These are phyloP conservation scores for Sebastolobus alascanus DNA, from an alignment of 2,797 vertebrate genomes.

Conservation along the genomic window DNA sequence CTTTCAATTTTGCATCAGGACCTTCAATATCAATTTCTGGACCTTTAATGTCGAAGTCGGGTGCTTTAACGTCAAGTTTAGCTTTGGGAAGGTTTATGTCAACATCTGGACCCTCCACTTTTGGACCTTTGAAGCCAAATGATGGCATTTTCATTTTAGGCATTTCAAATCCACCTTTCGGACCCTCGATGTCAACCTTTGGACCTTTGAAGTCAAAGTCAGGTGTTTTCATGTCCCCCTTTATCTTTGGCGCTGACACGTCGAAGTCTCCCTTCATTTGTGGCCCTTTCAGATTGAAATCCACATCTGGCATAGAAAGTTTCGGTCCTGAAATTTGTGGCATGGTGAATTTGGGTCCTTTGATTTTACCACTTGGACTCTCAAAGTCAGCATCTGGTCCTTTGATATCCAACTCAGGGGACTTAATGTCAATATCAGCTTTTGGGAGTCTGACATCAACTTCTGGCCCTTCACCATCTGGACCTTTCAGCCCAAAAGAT, in stretches of 20 bases:
- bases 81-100: constrained; percentile 36
- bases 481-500: neutral
- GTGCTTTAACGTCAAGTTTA: constrained; percentile 9
- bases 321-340: constrained; percentile 14
- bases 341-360: constrained; percentile 6
- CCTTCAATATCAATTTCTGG: constrained; percentile 28
- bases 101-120: constrained; percentile 19
- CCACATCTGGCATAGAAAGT: constrained; percentile 28
- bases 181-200: constrained; percentile 23
- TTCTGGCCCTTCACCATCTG: constrained; percentile 27
- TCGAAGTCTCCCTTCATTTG: constrained; percentile 43
- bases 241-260: constrained; percentile 30
- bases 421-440: constrained; percentile 3
- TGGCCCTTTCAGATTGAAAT: constrained; percentile 41
- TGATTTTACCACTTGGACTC: neutral
- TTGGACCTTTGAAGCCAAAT: constrained; percentile 38
- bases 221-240: constrained; percentile 12
- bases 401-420: constrained; percentile 1
- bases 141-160: constrained; percentile 63
- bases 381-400: neutral
- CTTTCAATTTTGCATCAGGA: constrained; percentile 33
- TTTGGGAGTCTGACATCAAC: neutral
- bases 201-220: neutral
- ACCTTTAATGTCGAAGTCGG: constrained; percentile 6
- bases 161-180: constrained; percentile 44